These are phyloP conservation scores for Nixonia krombeini DNA, from an alignment of 1,140 invertebrate genomes.

Conservation along the genomic window DNA sequence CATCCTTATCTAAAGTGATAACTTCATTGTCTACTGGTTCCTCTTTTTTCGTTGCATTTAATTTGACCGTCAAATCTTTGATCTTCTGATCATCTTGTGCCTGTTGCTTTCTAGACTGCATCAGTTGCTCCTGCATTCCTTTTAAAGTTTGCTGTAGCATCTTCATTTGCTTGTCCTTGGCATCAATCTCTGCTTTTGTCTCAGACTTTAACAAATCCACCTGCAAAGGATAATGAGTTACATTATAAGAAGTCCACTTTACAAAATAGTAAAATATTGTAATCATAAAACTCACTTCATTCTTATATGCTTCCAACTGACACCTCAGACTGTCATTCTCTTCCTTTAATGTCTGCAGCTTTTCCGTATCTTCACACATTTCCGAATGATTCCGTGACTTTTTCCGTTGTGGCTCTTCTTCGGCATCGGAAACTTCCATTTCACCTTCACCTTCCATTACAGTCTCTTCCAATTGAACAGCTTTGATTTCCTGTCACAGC, in stretches of 20 bases:
- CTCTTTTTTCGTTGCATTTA: conserved; percentile 65
- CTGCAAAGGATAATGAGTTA: no score
- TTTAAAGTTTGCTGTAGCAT: conserved; percentile 84
- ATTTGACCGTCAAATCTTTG: conserved; percentile 73
- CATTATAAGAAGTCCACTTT: conserved; percentile 18
- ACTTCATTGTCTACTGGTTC: conserved; percentile 63
- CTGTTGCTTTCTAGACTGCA: conserved; percentile 77
- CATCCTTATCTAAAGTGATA: conserved; percentile 70
- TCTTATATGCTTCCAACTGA: conserved; percentile 94
- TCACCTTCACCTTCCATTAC: conserved; percentile 81
- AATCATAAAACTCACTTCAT: conserved; percentile 77
- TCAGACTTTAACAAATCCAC: conserved; percentile 79
- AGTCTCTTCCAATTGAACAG: conserved; percentile 81
- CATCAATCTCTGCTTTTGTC: conserved; percentile 77
- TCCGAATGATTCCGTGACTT: conserved; percentile 65
- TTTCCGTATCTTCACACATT: conserved; percentile 58
- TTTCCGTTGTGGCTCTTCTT: conserved; percentile 74
- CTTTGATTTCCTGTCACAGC: conserved; percentile 81
- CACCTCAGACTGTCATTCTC: conserved; percentile 93
- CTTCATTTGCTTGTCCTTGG: conserved; percentile 81
- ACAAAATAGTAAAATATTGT: conserved; percentile 1
- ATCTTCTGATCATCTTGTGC: conserved; percentile 76
- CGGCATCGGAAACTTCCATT: conserved; percentile 86
- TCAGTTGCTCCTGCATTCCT: conserved; percentile 83
- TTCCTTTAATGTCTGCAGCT: conserved; percentile 74